These are phyloP conservation scores for Montipora efflorescens DNA, from an alignment of 64 coral and sea anemone genomes.

Conservation along the genomic window DNA sequence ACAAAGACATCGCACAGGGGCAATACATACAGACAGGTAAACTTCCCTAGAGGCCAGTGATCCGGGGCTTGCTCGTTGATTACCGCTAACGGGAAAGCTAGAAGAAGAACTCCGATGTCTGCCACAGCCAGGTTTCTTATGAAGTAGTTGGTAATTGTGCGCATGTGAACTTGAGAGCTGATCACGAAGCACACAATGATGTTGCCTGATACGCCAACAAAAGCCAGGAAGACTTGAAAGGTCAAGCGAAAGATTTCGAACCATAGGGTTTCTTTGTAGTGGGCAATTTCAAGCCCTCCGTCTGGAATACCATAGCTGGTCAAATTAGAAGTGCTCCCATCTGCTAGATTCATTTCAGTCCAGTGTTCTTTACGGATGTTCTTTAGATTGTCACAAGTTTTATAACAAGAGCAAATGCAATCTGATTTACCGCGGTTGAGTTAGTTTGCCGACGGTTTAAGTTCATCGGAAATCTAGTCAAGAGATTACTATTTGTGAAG, in stretches of 20 bases:
- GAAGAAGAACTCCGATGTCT: constrained; percentile 73
- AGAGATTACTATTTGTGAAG: no score
- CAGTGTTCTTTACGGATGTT: no score
- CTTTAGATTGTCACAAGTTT: no score
- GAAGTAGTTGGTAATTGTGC: constrained; percentile 60
- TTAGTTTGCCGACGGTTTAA: no score
- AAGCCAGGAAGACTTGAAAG: constrained; percentile 53
- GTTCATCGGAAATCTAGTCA: no score
- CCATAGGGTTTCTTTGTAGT: constrained; percentile 22
- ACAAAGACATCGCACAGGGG: constrained; percentile 75
- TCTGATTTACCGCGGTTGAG: no score
- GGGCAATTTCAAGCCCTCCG: background rate
- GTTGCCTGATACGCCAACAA: constrained; percentile 77
- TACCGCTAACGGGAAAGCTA: constrained; percentile 73
- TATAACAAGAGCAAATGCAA: no score
- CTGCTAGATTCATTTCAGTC: background rate
- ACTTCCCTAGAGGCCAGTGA: constrained; percentile 78
- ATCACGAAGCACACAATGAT: constrained; percentile 68
- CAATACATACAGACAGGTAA: constrained; percentile 63
- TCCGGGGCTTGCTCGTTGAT: constrained; percentile 60
- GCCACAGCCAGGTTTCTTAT: constrained; percentile 81
- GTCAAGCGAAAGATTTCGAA: constrained; percentile 43
- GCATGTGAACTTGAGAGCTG: constrained; percentile 39
- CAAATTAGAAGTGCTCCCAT: background rate
- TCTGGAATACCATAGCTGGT: background rate